Conservation (phyloP, 2,888 invertebrate genomes). For the Hyalella azteca region DNA sequence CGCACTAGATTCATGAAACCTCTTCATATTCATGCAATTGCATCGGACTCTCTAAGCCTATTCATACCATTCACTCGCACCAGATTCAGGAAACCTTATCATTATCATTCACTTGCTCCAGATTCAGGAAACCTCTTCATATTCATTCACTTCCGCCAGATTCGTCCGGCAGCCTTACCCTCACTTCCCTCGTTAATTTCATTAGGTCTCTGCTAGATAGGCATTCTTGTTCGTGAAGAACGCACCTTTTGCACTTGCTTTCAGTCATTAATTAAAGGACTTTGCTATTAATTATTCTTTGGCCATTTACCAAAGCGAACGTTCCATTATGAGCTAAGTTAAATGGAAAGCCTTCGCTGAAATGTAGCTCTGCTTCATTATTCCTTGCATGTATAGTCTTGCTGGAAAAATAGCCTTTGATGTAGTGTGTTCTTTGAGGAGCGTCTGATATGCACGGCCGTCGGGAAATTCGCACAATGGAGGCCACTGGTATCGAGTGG, state of each 20-base stretch:
- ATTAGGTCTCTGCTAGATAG: no score
- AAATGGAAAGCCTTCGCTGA: constrained; percentile 16
- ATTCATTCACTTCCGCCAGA: no score
- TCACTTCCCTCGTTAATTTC: no score
- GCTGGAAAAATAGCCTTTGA: neutral
- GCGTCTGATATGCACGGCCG: neutral
- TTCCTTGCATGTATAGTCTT: neutral
- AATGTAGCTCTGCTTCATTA: constrained; percentile 10
- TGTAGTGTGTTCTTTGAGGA: neutral
- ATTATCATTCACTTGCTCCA: no score
- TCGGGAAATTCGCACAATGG: neutral
- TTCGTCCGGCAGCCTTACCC: no score
- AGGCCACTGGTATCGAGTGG: constrained; percentile 11
- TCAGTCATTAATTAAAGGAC: constrained; percentile 9
- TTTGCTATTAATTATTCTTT: constrained; percentile 18
- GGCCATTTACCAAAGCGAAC: neutral
- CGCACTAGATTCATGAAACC: no score
- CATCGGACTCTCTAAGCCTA: no score
- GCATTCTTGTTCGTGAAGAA: neutral
- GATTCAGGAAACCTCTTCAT: no score
- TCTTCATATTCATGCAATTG: no score
- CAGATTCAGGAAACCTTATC: no score
- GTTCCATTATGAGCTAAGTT: constrained; percentile 19
- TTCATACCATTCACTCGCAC: no score
- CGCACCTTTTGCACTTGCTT: neutral